phyloP scores from a whole-genome alignment of 37 sponge, comb jelly and placozoan genomes.

The Theonella swinhoei region DNA sequence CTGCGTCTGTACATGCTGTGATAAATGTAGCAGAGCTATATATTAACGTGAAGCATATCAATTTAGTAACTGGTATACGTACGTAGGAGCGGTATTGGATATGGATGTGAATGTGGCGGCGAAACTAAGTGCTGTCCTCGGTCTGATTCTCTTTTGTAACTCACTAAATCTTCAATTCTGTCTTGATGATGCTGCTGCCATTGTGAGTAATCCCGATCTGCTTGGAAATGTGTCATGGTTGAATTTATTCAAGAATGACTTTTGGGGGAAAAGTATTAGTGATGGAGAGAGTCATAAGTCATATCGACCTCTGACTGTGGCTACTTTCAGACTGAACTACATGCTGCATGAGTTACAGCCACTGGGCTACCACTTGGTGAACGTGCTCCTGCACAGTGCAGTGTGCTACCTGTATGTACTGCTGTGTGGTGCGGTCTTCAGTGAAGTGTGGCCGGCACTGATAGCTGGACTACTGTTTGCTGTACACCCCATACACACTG shows the following conservation, averaged over 20 bases:
- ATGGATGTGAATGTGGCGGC: neutral
- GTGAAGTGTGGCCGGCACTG: constrained; percentile 35
- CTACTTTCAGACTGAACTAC: constrained; percentile 79
- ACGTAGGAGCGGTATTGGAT: no score
- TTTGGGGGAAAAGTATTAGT: constrained; percentile 95
- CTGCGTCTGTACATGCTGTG: no score
- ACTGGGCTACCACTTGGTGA: constrained; percentile 83
- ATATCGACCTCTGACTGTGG: constrained; percentile 86
- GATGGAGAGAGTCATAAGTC: constrained; percentile 90
- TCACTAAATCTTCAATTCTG: constrained; percentile 72
- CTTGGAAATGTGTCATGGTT: constrained; percentile 64
- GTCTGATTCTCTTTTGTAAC: constrained; percentile 61
- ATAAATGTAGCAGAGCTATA: no score
- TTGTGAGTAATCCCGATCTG: constrained; percentile 76
- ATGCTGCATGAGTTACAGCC: constrained; percentile 67
- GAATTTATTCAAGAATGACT: constrained; percentile 84
- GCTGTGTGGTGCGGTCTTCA: constrained; percentile 39
- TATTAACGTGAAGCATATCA: no score
- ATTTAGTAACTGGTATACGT: no score
- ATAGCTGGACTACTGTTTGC: constrained; percentile 67
- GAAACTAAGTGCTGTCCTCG: constrained; percentile 35
- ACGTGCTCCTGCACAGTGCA: constrained; percentile 72
- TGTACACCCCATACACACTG: constrained; percentile 52
- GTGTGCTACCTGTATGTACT: constrained; percentile 67
- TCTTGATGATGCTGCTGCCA: constrained; percentile 86